These are phyloP conservation scores for Anoplolepis gracilipes DNA, from an alignment of 1,140 invertebrate genomes.

Conservation along the genomic window DNA sequence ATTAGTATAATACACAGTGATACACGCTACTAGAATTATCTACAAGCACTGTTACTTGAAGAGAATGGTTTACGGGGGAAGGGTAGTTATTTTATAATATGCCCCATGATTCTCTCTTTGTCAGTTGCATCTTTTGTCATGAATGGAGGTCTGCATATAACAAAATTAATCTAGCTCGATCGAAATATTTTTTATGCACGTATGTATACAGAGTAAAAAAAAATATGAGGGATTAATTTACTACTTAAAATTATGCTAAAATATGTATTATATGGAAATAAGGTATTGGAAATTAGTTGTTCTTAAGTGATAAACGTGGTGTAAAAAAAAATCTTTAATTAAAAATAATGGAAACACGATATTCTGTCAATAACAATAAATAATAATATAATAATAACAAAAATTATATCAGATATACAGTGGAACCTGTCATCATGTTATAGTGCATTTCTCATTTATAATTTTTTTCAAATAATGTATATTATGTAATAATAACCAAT, in stretches of 20 bases:
- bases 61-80: not conserved
- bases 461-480: not conserved
- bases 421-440: not conserved
- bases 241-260: not conserved
- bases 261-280: not conserved
- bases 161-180: constrained; percentile 33
- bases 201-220: constrained; percentile 35
- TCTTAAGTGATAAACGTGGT: not conserved
- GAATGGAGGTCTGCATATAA: not conserved
- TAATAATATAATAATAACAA: constrained; percentile 20
- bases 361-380: constrained; percentile 11
- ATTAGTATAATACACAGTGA: constrained; percentile 40
- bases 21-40: constrained; percentile 29
- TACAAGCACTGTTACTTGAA: constrained; percentile 20
- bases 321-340: constrained; percentile 27
- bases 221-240: not conserved
- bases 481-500: too few relatives aligned
- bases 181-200: constrained; percentile 32
- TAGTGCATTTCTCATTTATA: not conserved
- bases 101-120: constrained; percentile 17
- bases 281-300: not conserved
- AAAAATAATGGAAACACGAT: not conserved
- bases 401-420: constrained; percentile 10
- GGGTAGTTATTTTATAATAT: constrained; percentile 7
- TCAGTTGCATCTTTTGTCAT: not conserved